Base-by-base conservation (phyloP, 2,888 invertebrate genomes). In the Chrysodeixis includens region DNA sequence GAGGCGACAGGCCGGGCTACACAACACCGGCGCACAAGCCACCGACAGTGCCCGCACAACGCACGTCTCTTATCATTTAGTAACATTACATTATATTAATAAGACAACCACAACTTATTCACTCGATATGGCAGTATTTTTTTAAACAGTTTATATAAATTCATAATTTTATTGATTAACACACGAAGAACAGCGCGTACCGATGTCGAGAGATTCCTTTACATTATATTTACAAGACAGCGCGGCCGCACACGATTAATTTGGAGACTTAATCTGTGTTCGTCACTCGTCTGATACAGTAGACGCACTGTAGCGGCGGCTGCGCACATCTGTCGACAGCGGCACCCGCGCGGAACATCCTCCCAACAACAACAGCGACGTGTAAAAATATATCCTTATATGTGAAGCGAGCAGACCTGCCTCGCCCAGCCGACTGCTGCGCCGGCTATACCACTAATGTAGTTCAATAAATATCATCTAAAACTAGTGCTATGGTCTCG, bases 51-150 rank as follows among this genome's bases (percentile, higher is more conserved):
- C 18, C 20, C 9, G 61, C 56, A 64, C 7, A 55, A 57, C 22
- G 49, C 0, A 66, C 18, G 46, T 18, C 40, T 49, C 30, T 53
- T 59, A 59, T 59, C 35, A 61, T 51, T 53, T 51, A 62, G 49
- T 73, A 68, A 61, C 64, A 46, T 59, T 62, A 63, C 30, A 46
- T 59, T 62, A 63, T 30, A 58, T n/a, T 26, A 14, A 52, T 52
- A 60, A 30, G 46, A 58, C 54, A 72, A 61, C 46, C 63, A 71
- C 57, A 56, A 73, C 30, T 64, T 59, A 64, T 53, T 53, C 32
- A 69, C 56, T 74, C 56, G 61, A 64, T 73, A 64, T 73, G 72
- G 72, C 74, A 73, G 73, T 64, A 68, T 18, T 35, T n/a, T 67
- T 59, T 52, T 51, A 51, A 60, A 62, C 32, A 56, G 18, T 52